Evolutionary conservation across 2,113 vertebrate species (phyloP).

Genomic region (Leiothrix lutea): DNA sequence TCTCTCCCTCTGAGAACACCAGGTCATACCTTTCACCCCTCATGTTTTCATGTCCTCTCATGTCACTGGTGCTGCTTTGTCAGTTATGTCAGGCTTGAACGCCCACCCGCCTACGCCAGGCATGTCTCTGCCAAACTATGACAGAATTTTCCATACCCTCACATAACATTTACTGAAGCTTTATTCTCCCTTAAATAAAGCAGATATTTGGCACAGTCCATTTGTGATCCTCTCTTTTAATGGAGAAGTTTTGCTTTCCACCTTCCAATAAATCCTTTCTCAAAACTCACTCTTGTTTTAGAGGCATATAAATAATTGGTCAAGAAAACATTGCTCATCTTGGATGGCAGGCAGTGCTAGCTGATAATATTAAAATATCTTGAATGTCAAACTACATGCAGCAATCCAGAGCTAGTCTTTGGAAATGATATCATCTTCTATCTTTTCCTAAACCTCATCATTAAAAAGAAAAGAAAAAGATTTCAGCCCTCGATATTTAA

Average conservation of each 20-base stretch:
- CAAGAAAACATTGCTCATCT: slow-evolving; percentile 18
- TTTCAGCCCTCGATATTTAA: slow-evolving; percentile 24
- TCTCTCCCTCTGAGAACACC: not conserved
- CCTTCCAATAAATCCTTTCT: not conserved
- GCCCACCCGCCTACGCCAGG: not conserved
- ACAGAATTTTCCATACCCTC: not conserved
- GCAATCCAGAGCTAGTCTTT: not conserved
- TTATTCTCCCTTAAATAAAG: not conserved
- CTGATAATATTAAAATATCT: slow-evolving; percentile 34
- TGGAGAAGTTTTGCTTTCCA: not conserved
- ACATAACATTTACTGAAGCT: not conserved
- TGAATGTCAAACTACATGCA: slow-evolving; percentile 37
- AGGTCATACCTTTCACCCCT: not conserved
- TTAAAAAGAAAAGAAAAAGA: slow-evolving; percentile 30
- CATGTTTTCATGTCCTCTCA: not conserved
- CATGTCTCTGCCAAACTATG: rapidly evolving
- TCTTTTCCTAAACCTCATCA: slow-evolving; percentile 2
- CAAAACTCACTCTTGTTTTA: not conserved
- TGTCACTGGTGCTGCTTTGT: not conserved
- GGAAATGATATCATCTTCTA: not conserved
- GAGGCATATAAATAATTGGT: not conserved
- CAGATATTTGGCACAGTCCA: not conserved
- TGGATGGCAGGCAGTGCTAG: not conserved
- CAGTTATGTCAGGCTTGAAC: not conserved
- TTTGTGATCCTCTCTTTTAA: not conserved